Evolutionary conservation across 1,140 invertebrate species (phyloP).

Genomic region (Papilio polytes): DNA sequence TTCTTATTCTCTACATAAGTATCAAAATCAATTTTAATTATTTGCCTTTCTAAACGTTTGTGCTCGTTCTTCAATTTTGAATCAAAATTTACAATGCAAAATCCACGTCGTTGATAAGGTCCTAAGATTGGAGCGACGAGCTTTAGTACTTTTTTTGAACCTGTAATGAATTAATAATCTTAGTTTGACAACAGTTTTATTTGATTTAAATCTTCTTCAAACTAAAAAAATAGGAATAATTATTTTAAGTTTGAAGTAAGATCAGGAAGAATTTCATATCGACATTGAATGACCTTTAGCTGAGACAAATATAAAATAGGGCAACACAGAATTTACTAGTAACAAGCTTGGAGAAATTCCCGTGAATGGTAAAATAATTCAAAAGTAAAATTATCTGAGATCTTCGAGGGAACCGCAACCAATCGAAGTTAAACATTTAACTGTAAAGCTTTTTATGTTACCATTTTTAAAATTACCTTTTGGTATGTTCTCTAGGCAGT

Average conservation of each 20-base stretch:
- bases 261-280: too few species aligned
- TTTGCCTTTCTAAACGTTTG: constrained; percentile 53
- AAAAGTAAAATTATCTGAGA: too few species aligned
- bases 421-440: too few species aligned
- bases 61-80: constrained; percentile 50
- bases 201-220: too few species aligned
- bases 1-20: constrained; percentile 52
- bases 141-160: constrained; percentile 54
- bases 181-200: neutral
- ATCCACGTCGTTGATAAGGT: constrained; percentile 59
- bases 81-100: constrained; percentile 63
- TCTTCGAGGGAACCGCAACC: too few species aligned
- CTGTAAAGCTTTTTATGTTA: neutral
- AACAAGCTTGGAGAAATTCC: too few species aligned
- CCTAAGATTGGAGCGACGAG: constrained; percentile 65
- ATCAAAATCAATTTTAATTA: constrained; percentile 66
- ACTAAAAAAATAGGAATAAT: too few species aligned
- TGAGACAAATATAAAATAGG: too few species aligned
- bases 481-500: constrained; percentile 51
- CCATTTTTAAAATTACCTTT: constrained; percentile 50
- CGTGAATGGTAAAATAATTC: too few species aligned
- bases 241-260: too few species aligned
- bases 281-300: too few species aligned
- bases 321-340: too few species aligned
- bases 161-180: constrained; percentile 52